phyloP scores from a whole-genome alignment of 2,888 invertebrate genomes.

The Myathropa florea region DNA sequence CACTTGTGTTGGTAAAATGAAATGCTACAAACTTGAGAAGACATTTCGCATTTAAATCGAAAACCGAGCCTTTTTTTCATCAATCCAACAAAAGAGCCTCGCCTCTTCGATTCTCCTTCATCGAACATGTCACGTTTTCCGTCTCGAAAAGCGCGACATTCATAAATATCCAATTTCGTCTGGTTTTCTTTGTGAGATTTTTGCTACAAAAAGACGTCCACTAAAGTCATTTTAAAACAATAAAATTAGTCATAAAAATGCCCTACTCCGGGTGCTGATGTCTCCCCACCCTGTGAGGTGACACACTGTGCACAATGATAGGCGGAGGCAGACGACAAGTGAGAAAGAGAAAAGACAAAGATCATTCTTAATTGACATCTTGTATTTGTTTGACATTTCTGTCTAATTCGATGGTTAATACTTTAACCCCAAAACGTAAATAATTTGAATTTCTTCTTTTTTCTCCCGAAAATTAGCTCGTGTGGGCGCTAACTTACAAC shows the following conservation, averaged over 20 bases:
- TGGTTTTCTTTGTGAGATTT: constrained; percentile 49
- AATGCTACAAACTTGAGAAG: background rate
- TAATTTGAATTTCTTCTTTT: constrained; percentile 43
- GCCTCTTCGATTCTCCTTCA: background rate
- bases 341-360: background rate
- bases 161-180: constrained; percentile 52
- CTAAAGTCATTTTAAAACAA: constrained; percentile 23
- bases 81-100: constrained; percentile 10
- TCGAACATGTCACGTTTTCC: constrained; percentile 21
- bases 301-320: background rate
- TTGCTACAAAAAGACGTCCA: constrained; percentile 34
- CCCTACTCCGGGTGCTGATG: background rate
- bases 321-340: constrained; percentile 5
- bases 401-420: constrained; percentile 40
- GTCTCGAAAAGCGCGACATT: constrained; percentile 27
- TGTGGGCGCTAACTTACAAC: constrained; percentile 59
- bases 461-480: constrained; percentile 21
- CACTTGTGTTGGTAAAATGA: too few relatives aligned
- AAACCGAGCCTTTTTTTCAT: background rate
- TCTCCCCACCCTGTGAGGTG: background rate
- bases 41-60: background rate
- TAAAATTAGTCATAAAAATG: constrained; percentile 43
- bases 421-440: constrained; percentile 55
- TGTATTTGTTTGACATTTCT: constrained; percentile 61
- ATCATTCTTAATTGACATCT: constrained; percentile 46